Base-by-base conservation (phyloP, 2,113 vertebrate species). In the Speoplatyrhinus poulsoni region DNA sequence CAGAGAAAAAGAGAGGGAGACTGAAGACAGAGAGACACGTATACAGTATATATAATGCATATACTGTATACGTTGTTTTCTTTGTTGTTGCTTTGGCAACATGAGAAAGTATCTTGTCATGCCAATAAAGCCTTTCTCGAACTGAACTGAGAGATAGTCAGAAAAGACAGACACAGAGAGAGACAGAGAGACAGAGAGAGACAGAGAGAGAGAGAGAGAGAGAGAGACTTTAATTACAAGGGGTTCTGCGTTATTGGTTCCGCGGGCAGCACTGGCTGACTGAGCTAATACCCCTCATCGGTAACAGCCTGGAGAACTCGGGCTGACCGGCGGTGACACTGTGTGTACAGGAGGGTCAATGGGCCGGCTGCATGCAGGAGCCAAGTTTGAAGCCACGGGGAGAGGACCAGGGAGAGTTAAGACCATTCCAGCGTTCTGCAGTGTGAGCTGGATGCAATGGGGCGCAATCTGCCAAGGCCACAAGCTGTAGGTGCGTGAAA, bases 221-320 rank as follows among this genome's bases (percentile, higher is more conserved):
- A 57, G 56, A 69, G 33, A 9, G 9, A 46, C 62, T 60, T 65
- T 60, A 16, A 81, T 74, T 83, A 62, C 67, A 71, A 62, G 75
- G 36, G 15, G 15, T 50, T 64, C 48, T 62, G 66, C 68, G 46
- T 47, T 52, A 70, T 52, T 49, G 67, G 67, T 80, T 79, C 72
- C 60, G 83, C 75, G 77, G 75, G 12, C 19, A 52, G 47, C 70
- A 64, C 70, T n/a, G 63, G 80, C 81, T 72, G 76, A 82, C 77
- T 78, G 81, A 65, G 73, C 65, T 69, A 84, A 87, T 77, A 76
- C 46, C 12, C 3, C 19, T 74, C 62, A 85, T 84, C 82, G 81
- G 76, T 83, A 82, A 73, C 48, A 66, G 75, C 75, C 76, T 75
- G 82, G 79, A 33, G 49, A 57, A 46, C n/a, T 47, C 0, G 26